Base-by-base conservation (phyloP, 2,888 invertebrate species). In the Sturmia bella region DNA sequence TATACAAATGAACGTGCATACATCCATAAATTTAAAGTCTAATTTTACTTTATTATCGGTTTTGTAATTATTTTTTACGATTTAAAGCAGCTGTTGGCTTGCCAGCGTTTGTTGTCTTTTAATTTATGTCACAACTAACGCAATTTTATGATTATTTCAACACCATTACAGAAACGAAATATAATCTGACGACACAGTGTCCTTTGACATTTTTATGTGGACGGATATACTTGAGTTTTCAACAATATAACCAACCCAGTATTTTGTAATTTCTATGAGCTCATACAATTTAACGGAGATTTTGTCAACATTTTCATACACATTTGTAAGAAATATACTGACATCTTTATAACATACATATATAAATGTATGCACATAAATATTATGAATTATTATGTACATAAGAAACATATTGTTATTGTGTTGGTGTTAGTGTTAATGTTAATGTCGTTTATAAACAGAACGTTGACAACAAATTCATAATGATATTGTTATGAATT, bases 401-500 rank as follows among this genome's bases (percentile, higher is more conserved):
- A 77, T 74, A 82, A 82, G 64, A 77, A 82, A 74, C 77, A 82
- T 82, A 82, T 74, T 81, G 81, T 81, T 69, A 74, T 64, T 43
- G 70, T 78, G 19, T 68, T 75, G 52, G 75, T 59, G 37, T 12
- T 48, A 1, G 43, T 74, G 54, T 15, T 45, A 7, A 15, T 70
- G 69, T 32, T 41, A 43, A 57, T 56, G 57, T 72, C 77, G 57
- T 74, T 74, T 70, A 69, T 64, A 77, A 63, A 73, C 81, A 59
- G 54, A 41, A 64, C 73, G 64, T 78, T 82, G 69, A 74, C 74
- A 78, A 74, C 69, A 64, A 77, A 69, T 81, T 81, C 76, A 81
- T 82, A 78, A 82, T 70, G 69, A 82, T 78, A 82, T 82, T 82
- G 82, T 78, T 82, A 82, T 82, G 77, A 82, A 82, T 82, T 82